A percentile compares a stretch with the other conserved stretches of the same genome.
Conservation (phyloP, 2,113 vertebrate genomes). For the Hystrix cristata region DNA sequence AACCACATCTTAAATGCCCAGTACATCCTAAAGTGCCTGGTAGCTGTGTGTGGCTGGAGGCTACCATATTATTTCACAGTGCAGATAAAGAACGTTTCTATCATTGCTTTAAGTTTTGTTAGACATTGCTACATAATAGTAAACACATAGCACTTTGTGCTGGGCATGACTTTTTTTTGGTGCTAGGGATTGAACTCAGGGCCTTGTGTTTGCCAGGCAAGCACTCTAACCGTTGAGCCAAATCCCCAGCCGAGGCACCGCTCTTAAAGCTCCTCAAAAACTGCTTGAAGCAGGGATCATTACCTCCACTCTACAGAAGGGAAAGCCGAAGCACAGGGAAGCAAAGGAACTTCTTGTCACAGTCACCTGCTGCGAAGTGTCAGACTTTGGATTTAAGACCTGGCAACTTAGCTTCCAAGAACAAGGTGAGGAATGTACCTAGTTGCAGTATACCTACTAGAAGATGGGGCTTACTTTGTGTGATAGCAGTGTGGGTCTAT, state of each 20-base stretch:
- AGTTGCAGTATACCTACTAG: neutral
- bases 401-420: neutral
- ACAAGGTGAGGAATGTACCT: neutral
- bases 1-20: neutral
- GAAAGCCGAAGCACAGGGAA: neutral
- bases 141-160: neutral
- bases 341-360: neutral
- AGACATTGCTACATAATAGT: neutral
- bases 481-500: neutral
- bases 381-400: neutral
- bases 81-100: neutral
- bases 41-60: fast-evolving
- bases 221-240: too few relatives aligned
- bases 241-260: neutral
- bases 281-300: neutral
- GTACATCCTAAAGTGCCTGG: neutral
- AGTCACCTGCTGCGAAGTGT: neutral
- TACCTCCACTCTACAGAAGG: neutral
- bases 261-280: conserved; percentile 19
- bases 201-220: too few relatives aligned
- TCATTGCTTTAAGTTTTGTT: neutral
- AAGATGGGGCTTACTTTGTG: neutral
- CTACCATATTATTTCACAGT: neutral
- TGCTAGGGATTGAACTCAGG: too few relatives aligned
- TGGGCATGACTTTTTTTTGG: too few relatives aligned